phyloP scores from a whole-genome alignment of 2,113 vertebrate genomes.

The Dendrocopos noguchii region DNA sequence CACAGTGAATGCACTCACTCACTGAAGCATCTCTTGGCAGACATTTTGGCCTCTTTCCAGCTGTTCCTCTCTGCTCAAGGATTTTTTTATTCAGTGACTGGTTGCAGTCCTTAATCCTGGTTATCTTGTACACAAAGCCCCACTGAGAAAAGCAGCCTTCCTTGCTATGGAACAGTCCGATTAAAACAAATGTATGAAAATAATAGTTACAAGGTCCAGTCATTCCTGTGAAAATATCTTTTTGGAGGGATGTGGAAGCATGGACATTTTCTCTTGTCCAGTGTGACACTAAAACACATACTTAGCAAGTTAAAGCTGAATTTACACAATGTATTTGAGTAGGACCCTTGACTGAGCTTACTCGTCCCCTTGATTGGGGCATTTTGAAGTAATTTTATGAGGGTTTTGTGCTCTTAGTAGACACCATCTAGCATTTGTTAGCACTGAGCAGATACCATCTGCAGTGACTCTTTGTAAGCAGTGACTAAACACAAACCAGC shows the following conservation, averaged over 20 bases:
- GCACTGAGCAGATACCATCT: conserved; percentile 58
- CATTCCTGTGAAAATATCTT: background rate
- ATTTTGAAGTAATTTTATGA: conserved; percentile 48
- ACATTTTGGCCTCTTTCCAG: conserved; percentile 68
- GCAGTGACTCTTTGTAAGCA: conserved; percentile 20
- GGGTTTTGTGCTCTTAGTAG: conserved; percentile 20
- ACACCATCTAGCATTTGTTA: conserved; percentile 32
- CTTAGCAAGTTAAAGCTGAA: background rate
- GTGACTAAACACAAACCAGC: conserved; percentile 34
- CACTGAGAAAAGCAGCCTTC: conserved; percentile 42
- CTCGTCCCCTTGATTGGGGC: background rate
- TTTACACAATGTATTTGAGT: background rate
- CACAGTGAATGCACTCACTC: conserved; percentile 66
- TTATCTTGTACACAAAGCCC: conserved; percentile 55
- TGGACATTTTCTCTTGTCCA: background rate
- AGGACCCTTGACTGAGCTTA: background rate
- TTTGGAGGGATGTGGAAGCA: background rate
- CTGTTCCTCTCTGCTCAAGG: conserved; percentile 30
- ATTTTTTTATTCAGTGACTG: conserved; percentile 65
- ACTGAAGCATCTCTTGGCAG: conserved; percentile 73
- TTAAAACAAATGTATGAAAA: conserved; percentile 41
- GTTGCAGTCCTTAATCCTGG: conserved; percentile 62
- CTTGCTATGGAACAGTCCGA: background rate
- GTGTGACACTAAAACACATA: background rate
- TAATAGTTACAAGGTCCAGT: background rate